Base-by-base conservation (phyloP, 2,797 vertebrate genomes). In the Thaleichthys pacificus region DNA sequence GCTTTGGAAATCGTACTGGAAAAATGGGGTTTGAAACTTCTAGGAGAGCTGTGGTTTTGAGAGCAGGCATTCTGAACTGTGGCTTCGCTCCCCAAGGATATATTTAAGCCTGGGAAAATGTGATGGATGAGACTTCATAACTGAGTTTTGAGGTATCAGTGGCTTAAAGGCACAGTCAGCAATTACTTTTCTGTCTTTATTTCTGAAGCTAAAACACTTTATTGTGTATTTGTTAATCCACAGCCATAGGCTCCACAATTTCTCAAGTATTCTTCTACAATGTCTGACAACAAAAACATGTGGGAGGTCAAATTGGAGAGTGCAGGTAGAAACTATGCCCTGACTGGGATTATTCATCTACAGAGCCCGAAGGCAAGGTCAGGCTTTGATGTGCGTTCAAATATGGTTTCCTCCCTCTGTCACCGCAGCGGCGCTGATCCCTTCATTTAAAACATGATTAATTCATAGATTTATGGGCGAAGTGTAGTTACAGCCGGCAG, bases 41-140 rank as follows among this genome's bases (percentile, higher is more conserved):
- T 12, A 57, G 7, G 42, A 30, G 69, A 56, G 47, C 32, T 77
- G 72, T 73, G 72, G 75, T 51, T 79, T 79, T 49, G 38, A 15
- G 47, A 75, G 51, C 47, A 63, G 65, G 77, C 38, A 26, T 72
- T 75, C 11, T 70, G 32, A 70, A 63, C 63, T 70, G 63, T 51
- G 80, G 69, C 21, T 66, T 24, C 3, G n/a, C 32, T 70, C 58
- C 61, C 35, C 57, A 28, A 47, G 42, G 42, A 47, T 47, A 47
- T 47, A 47, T 47, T 24, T 32, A 54, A 30, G 51, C 61, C 62
- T 42, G 15, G 28, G 62, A 71, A 71, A 35, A 51, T 4, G 14
- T 28, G 14, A 22, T 21, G 49, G 1, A 38, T 72, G 70, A 72
- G 15, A 74, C 56, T 66, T 63, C 32, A 61, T 42, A 67, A 61